phyloP scores from a whole-genome alignment of 2,113 vertebrate species.

The Zeus faber region DNA sequence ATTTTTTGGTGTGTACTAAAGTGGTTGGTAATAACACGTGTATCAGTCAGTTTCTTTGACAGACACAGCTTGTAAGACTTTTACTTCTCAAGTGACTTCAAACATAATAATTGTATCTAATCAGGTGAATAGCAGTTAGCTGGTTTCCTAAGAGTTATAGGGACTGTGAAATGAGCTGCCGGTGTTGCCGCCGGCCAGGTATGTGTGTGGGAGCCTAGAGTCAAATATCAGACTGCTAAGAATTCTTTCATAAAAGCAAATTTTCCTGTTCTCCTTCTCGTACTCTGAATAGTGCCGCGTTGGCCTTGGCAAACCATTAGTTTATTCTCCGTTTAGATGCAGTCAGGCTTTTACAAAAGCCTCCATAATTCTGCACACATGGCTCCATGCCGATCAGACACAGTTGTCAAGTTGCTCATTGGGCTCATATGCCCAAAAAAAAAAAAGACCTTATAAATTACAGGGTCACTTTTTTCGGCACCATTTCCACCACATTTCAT shows the following conservation, averaged over 20 bases:
- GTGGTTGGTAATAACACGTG: too few species aligned
- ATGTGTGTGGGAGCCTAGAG: conserved; percentile 36
- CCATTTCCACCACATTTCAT: too few species aligned
- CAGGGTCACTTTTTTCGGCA: too few species aligned
- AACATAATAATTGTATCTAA: conserved; percentile 18
- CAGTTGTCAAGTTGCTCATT: too few species aligned
- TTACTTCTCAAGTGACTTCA: conserved; percentile 18
- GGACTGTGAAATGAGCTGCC: conserved; percentile 21
- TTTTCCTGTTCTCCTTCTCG: conserved; percentile 29
- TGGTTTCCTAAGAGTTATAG: conserved; percentile 12
- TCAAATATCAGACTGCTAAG: conserved; percentile 33
- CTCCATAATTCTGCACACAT: conserved; percentile 32
- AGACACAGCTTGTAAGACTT: conserved; percentile 19
- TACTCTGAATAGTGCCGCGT: conserved; percentile 36
- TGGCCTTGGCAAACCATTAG: conserved; percentile 32
- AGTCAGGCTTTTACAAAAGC: conserved; percentile 23
- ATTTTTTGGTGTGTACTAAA: too few species aligned
- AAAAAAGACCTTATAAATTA: too few species aligned
- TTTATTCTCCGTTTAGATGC: conserved; percentile 27
- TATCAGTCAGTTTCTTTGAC: conserved; percentile 13
- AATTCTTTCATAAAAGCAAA: conserved; percentile 32
- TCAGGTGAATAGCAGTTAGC: conserved; percentile 16
- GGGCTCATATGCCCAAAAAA: too few species aligned
- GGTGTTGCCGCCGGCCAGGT: conserved; percentile 26
- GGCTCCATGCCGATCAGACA: too few species aligned